A percentile compares a stretch with the other conserved stretches of the same genome.
phyloP scores from a whole-genome alignment of 1,140 invertebrate genomes.

The Gyrodactylus salaris region DNA sequence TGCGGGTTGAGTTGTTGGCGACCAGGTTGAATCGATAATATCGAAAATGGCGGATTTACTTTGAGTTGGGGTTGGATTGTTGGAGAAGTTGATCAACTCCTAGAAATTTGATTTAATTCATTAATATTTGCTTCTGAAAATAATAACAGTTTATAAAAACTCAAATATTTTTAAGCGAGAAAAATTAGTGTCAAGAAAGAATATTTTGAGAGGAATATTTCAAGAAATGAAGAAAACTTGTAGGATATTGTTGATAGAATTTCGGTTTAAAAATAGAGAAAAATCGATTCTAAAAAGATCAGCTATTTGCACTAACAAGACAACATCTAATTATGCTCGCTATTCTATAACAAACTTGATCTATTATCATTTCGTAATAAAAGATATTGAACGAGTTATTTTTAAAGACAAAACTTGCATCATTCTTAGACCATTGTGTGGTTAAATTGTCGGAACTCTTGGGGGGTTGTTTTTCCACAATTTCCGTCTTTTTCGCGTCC shows the following conservation, averaged over 20 bases:
- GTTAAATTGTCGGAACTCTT: no score
- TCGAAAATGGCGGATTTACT: background rate
- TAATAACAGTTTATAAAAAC: background rate
- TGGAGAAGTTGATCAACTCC: background rate
- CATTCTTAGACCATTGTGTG: background rate
- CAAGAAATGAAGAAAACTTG: no score
- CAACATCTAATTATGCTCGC: no score
- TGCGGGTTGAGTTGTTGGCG: background rate
- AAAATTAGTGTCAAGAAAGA: no score
- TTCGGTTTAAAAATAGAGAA: no score
- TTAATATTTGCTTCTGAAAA: no score
- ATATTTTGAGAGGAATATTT: no score
- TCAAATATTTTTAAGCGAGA: background rate
- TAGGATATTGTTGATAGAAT: no score
- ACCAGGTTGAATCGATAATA: background rate
- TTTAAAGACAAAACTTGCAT: background rate
- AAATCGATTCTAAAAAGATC: no score
- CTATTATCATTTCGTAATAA: background rate
- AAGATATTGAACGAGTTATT: background rate
- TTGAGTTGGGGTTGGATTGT: background rate
- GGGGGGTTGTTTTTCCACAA: no score
- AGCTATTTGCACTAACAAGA: no score
- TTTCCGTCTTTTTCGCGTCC: constrained; percentile 28
- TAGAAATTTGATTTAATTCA: no score
- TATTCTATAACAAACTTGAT: background rate